Conservation (phyloP, 2,113 vertebrate species). For the Bufo gargarizans region DNA sequence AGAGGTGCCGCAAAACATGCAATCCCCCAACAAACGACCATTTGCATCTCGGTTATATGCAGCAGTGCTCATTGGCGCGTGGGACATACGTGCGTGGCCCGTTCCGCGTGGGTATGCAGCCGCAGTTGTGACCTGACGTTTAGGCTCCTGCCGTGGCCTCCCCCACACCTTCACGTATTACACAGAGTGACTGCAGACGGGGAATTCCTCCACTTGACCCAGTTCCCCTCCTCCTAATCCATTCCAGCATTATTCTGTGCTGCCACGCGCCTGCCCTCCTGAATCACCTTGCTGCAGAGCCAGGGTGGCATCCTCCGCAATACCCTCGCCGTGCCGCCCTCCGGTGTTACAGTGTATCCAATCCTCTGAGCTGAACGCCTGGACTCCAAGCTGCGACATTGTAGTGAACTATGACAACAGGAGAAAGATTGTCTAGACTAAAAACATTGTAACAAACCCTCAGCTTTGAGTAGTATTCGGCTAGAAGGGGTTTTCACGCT, state of each 20-base stretch:
- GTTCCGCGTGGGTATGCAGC: neutral
- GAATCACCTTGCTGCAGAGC: conserved; percentile 44
- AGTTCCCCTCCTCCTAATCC: conserved; percentile 46
- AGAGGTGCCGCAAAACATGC: no score
- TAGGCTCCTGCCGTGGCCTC: neutral
- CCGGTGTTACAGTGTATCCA: neutral
- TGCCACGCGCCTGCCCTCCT: conserved; percentile 17
- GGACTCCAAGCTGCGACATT: no score
- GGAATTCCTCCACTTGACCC: conserved; percentile 47
- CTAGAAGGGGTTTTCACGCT: no score
- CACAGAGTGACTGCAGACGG: neutral
- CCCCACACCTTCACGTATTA: neutral
- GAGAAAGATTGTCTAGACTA: no score
- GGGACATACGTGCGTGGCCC: no score
- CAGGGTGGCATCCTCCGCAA: neutral
- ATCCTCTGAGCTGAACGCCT: no score
- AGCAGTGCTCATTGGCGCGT: no score
- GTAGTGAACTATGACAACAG: no score
- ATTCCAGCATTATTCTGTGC: conserved; percentile 4
- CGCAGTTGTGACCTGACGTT: neutral
- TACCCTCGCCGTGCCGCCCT: conserved; percentile 4
- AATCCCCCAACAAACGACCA: no score
- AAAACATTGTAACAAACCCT: no score
- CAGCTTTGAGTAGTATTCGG: no score
- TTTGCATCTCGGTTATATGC: no score